Percentiles rank a stretch among this genome's conserved stretches.
These are phyloP conservation scores for Chouioia cunea DNA, from an alignment of 2,888 invertebrate species.

Conservation along the genomic window DNA sequence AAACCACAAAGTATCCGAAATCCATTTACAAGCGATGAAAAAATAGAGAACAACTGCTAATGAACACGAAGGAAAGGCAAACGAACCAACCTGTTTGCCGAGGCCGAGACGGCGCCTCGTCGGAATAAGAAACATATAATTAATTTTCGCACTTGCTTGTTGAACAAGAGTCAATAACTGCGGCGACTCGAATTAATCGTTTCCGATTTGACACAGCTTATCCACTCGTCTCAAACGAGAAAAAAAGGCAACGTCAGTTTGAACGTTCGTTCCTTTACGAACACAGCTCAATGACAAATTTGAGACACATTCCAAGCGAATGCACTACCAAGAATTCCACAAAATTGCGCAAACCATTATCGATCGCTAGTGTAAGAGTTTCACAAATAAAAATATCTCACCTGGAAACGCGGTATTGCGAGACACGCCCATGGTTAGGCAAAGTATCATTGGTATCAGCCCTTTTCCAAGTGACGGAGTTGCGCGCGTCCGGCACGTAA, in stretches of 20 bases:
- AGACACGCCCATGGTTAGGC: constrained; percentile 61
- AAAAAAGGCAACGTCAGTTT: no score
- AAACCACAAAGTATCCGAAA: no score
- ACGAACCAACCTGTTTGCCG: constrained; percentile 33
- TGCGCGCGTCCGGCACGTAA: constrained; percentile 79
- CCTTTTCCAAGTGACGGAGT: constrained; percentile 79
- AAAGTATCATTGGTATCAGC: constrained; percentile 72
- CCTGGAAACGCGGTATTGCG: constrained; percentile 53
- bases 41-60: constrained; percentile 10
- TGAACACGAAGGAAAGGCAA: constrained; percentile 9
- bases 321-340: constrained; percentile 2
- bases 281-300: no score
- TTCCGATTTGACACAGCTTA: no score
- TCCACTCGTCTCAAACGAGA: no score
- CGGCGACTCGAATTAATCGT: no score
- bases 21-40: no score
- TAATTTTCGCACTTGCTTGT: no score
- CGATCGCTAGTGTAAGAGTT: background rate
- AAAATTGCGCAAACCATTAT: constrained; percentile 3
- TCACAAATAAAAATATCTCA: constrained; percentile 31
- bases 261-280: no score
- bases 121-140: no score
- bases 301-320: no score
- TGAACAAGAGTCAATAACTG: no score
- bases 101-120: background rate